Evolutionary conservation across 2,888 invertebrate genomes (phyloP), one percentile per base, ranked within the genome.

Genomic region (Timandra comae): DNA sequence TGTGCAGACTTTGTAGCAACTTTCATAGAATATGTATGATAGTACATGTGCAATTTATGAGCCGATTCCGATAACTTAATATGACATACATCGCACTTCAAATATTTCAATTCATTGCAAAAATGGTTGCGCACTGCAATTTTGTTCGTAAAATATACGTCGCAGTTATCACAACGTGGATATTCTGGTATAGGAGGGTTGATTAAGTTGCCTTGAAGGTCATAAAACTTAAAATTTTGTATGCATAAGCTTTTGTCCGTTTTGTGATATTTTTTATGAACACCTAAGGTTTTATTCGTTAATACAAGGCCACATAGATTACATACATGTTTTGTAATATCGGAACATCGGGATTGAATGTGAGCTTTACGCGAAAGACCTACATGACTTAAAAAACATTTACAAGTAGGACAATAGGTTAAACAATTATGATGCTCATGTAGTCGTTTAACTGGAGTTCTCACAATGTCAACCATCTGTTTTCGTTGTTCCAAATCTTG

Each of bases 151-250:
- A 73, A 75, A 49, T 68, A 56, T 38, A 71, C 56, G 20, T 53
- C 51, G 46, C 80, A 80, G 20, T 41, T 41, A 16, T 44, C 39
- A 51, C 80, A 80, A 28, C 59, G 58, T 7, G 69, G 73, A 42
- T 65, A 76, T 21, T 62, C 55, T 4, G 78, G 77, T 29, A 76
- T 41, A 3, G 74, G 73, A 21, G 79, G 78, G 22, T 26, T 33
- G 12, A 72, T 69, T 40, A 43, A 46, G 47, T 58, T 53, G 20
- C 49, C 68, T 32, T 56, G 41, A 6, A 79, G 42, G 39, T 72
- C 60, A 42, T 61, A 70, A 54, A 81, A 75, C 31, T 38, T 50
- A 27, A 63, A 79, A 49, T 75, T 51, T 38, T 69, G 63, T 21
- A 79, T 41, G 40, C 43, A 64, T 12, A 74, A 40, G 21, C 50